phyloP scores from a whole-genome alignment of 1,140 invertebrate genomes.

The Ridgeia piscesae region DNA sequence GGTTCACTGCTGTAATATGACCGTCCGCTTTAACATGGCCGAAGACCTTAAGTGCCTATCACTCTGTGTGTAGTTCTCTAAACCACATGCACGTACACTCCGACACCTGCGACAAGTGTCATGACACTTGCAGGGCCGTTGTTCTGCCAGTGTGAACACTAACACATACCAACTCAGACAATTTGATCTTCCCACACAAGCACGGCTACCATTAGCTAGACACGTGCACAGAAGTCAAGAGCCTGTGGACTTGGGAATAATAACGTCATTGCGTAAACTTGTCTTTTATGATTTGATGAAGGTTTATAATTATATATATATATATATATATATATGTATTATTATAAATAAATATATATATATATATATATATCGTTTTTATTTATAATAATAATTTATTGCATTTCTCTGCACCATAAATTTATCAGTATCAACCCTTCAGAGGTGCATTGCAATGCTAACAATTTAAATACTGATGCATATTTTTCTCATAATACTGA shows the following conservation, averaged over 20 bases:
- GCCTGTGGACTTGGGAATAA: background rate
- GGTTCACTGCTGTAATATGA: background rate
- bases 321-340: no score
- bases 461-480: no score
- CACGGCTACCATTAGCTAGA: background rate
- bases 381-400: no score
- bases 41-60: background rate
- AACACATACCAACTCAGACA: background rate
- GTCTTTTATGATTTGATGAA: no score
- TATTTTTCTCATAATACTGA: no score
- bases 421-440: no score
- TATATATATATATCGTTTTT: no score
- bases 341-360: no score
- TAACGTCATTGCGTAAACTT: no score
- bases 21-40: background rate
- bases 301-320: no score
- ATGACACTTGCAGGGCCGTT: background rate
- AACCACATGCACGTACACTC: background rate
- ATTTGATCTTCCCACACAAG: background rate
- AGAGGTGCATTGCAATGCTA: no score
- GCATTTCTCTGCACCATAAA: no score
- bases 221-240: background rate
- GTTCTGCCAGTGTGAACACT: background rate
- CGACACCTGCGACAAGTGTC: background rate
- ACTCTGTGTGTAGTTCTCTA: background rate